Base-by-base conservation (phyloP, 2,797 vertebrate species). In the Cheirogaleus major region DNA sequence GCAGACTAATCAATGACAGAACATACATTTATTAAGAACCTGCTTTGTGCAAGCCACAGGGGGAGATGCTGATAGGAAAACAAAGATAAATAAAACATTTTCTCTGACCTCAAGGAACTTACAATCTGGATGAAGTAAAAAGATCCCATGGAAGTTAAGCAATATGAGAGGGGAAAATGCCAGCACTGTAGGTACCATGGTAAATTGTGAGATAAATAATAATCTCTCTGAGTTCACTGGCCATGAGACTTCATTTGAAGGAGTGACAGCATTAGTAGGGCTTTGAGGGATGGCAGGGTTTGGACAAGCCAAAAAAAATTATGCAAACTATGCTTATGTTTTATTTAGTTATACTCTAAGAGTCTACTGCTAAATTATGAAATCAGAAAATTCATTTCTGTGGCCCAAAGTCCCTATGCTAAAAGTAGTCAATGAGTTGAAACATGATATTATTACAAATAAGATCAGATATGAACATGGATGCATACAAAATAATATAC, bases 71-170 rank as follows among this genome's bases (percentile, higher is more conserved):
- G 41, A 69, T 18, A 18, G 59, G 35, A 63, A 86, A 95, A 69
- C 20, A 89, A 55, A 82, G 57, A 93, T 91, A 65, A 97, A 96
- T 92, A 45, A 93, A 97, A 95, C 85, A 95, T 95, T 70, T 91
- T 22, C 65, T 95, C 69, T 78, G 41, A 82, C 78, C 43, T 91
- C 63, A 65, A 89, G 57, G 45, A 91, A 86, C 35, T 78, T 72
- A 43, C 1, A 61, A 20, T 86, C 63, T 70, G 45, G 30, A 15
- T 52, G 41, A 86, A 89, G 45, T 85, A 95, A 67, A 7, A 94
- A 76, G 10, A 87, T 14, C 41, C 38, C 23, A 14, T 75, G 35
- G 43, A 67, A 59, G 22, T 63, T 76, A 84, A 80, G 61, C 30
- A 92, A 4, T 76, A 23, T 0, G 2, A 61, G 2, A 2, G 18